Base-by-base conservation (phyloP, 1,140 invertebrate species). In the Leptestheria dahalacensis region DNA sequence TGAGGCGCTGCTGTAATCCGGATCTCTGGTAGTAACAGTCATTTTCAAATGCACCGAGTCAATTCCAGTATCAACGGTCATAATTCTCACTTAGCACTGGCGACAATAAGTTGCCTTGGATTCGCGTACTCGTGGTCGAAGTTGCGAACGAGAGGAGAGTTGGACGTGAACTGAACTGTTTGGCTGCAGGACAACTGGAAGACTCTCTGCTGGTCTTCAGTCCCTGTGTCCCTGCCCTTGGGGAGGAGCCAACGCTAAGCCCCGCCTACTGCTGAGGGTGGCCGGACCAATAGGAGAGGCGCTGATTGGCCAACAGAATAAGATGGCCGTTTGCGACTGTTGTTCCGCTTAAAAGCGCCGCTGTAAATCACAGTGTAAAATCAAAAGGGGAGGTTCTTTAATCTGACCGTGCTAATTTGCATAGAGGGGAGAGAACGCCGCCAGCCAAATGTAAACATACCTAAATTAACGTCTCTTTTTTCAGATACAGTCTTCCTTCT, bases 31-130 rank as follows among this genome's bases (percentile, higher is more conserved):
- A 12, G 50, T 56, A 28, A 56, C 53, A 18, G 53, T 56, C 53
- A 56, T 56, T 29, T 60, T 60, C 53, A 55, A 55, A 15, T 41
- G 26, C 53, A 55, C 53, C 20, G 47, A 28, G 49, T 49, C 47
- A 48, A 52, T 41, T 48, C 46, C 47, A 29, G 51, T 60, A 49
- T 60, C 58, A 29, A 60, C 58, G 29, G 58, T 60, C 58, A 60
- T 60, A 41, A 41, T 9, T 41, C 33, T 41, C 33, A 41, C 33
- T 9, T 9, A 41, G 6, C 33, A 0, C 46, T 21, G 10, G 21
- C 26, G 12, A 29, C 24, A 11, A 2, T 18, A 20, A 33, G 28
- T 47, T 41, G 21, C 26, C 33, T 47, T n/a, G 1, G 11, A 29
- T 25, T 9, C 23, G 23, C 0, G 12, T 33, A 12, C 20, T 41